These are phyloP conservation scores for Bradypus variegatus DNA, from an alignment of 2,797 vertebrate genomes.

Conservation along the genomic window DNA sequence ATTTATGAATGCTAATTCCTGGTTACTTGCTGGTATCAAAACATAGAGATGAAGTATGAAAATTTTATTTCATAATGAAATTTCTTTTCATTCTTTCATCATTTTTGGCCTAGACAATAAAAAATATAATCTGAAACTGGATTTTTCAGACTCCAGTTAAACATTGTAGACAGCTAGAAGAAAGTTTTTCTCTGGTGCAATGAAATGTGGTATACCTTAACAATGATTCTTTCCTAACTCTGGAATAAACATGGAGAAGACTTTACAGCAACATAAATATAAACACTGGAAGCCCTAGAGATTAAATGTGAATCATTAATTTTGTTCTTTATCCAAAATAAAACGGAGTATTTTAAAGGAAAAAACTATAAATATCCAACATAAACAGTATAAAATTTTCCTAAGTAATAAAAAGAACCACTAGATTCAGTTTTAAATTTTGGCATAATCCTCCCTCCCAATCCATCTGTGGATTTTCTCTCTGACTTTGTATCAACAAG, in stretches of 20 bases:
- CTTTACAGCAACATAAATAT: conserved; percentile 6
- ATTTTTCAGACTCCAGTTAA: conserved; percentile 40
- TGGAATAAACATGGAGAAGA: conserved; percentile 41
- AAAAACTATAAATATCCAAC: conserved; percentile 31
- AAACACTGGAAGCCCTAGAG: conserved; percentile 1
- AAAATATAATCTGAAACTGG: conserved; percentile 32
- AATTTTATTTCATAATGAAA: conserved; percentile 31
- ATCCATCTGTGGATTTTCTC: conserved; percentile 13
- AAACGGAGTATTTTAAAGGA: conserved; percentile 44
- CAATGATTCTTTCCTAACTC: conserved; percentile 51
- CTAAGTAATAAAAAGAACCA: conserved; percentile 45
- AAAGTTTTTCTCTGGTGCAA: not conserved
- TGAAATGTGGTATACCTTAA: conserved; percentile 8
- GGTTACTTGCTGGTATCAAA: conserved; percentile 25
- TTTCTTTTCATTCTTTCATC: conserved; percentile 36
- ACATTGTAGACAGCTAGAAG: conserved; percentile 32
- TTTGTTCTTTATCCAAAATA: conserved; percentile 39
- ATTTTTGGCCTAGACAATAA: conserved; percentile 20
- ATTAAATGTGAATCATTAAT: conserved; percentile 37
- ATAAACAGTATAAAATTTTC: conserved; percentile 14
- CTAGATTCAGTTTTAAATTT: conserved; percentile 41
- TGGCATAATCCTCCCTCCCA: not conserved
- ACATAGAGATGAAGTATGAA: not conserved
- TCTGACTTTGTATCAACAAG: conserved; percentile 41
- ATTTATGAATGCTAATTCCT: conserved; percentile 17